Percentiles rank a stretch among this genome's conserved stretches.
phyloP scores from a whole-genome alignment of 2,113 vertebrate genomes.

The Pipa parva region DNA sequence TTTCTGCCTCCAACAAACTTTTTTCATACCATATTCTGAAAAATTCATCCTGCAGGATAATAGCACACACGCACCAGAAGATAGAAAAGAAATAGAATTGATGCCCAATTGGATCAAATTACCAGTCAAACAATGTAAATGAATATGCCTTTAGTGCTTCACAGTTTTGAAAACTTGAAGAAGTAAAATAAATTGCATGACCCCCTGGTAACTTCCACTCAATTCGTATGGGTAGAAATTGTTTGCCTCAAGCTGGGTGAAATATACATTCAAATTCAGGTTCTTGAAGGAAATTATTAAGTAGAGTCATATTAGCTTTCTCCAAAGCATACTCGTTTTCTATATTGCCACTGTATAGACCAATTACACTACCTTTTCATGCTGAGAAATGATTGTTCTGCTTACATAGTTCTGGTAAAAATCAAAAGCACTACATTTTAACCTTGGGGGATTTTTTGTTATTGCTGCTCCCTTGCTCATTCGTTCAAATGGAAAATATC shows the following conservation, averaged over 20 bases:
- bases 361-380: constrained; percentile 76
- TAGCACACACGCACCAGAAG: constrained; percentile 30
- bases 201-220: constrained; percentile 64
- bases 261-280: constrained; percentile 73
- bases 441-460: constrained; percentile 75
- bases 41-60: neutral
- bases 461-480: constrained; percentile 65
- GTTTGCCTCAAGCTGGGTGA: constrained; percentile 75
- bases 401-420: constrained; percentile 71
- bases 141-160: constrained; percentile 53
- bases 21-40: constrained; percentile 46
- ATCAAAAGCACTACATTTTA: constrained; percentile 73
- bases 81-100: constrained; percentile 37
- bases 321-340: constrained; percentile 69
- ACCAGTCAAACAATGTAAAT: constrained; percentile 54
- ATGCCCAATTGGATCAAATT: constrained; percentile 59
- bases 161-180: constrained; percentile 63
- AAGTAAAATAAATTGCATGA: constrained; percentile 69
- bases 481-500: constrained; percentile 73
- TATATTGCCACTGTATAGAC: constrained; percentile 70
- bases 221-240: constrained; percentile 69
- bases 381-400: constrained; percentile 76
- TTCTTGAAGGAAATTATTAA: constrained; percentile 78
- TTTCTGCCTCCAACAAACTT: constrained; percentile 33
- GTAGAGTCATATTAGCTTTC: constrained; percentile 74